Conservation (phyloP, 1,140 invertebrate species). For the Mercenaria mercenaria region DNA sequence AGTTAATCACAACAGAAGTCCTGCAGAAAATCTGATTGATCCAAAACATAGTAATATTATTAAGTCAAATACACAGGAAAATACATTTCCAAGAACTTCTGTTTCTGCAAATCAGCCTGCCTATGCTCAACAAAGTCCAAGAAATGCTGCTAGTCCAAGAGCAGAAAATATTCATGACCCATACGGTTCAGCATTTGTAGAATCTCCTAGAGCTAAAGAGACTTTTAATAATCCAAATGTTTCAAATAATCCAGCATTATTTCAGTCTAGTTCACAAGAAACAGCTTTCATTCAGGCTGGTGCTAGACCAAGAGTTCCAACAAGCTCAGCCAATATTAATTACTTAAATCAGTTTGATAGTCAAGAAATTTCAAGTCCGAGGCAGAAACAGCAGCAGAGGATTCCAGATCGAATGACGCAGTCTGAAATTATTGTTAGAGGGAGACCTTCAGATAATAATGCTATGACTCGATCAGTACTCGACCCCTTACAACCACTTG, state of each 20-base stretch:
- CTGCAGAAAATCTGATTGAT: background rate
- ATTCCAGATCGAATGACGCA: constrained; percentile 45
- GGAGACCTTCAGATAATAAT: background rate
- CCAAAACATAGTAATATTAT: background rate
- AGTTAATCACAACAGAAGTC: background rate
- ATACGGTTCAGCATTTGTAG: background rate
- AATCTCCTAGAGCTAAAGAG: background rate
- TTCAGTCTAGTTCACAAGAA: background rate
- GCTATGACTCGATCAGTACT: background rate
- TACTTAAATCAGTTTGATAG: background rate
- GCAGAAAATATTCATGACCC: background rate
- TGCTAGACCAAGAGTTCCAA: background rate
- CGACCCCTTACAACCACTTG: background rate
- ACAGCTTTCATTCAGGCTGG: background rate
- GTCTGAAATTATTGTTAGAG: constrained; percentile 20
- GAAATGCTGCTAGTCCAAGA: background rate
- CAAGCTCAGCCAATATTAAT: background rate
- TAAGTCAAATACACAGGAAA: background rate
- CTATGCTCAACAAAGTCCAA: background rate
- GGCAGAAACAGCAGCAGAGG: background rate
- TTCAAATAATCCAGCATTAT: background rate
- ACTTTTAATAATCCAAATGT: background rate
- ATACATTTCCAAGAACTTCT: constrained; percentile 21
- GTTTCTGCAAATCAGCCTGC: background rate
- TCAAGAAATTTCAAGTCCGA: background rate